phyloP scores from a whole-genome alignment of 2,888 invertebrate species.

The Agapetus fuscipes region DNA sequence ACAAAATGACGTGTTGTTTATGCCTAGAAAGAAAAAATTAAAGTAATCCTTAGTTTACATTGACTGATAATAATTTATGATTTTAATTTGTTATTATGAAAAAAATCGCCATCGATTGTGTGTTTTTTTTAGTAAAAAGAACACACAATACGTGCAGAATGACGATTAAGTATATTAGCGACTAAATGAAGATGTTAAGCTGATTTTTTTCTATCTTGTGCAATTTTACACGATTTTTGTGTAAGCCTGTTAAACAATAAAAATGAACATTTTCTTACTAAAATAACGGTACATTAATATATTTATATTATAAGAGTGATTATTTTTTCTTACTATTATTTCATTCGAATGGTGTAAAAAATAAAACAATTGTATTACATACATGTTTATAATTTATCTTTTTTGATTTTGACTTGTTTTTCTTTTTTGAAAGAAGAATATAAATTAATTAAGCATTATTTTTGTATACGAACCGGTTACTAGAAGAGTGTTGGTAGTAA shows the following conservation, averaged over 20 bases:
- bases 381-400: constrained; percentile 1
- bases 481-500: constrained; percentile 3
- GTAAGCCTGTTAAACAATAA: constrained; percentile 10
- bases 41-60: constrained; percentile 10
- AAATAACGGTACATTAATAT: no score
- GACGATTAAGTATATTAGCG: no score
- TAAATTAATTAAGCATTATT: no score
- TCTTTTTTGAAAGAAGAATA: no score
- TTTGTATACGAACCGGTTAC: background rate
- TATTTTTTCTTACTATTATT: no score
- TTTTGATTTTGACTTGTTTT: no score
- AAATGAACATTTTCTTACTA: no score
- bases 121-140: no score
- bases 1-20: constrained; percentile 20
- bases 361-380: constrained; percentile 2
- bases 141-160: no score
- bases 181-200: no score
- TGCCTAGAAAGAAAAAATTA: constrained; percentile 15
- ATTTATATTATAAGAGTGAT: constrained; percentile 9
- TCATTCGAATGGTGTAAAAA: no score
- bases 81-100: constrained; percentile 13
- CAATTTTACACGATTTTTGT: constrained; percentile 15
- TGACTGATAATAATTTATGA: constrained; percentile 11
- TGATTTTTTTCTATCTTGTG: constrained; percentile 19
- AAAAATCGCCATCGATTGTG: constrained; percentile 3